A percentile compares a stretch with the other conserved stretches of the same genome.
Evolutionary conservation across 2,888 invertebrate genomes (phyloP).

Genomic region (Mesorhabditis sp.): DNA sequence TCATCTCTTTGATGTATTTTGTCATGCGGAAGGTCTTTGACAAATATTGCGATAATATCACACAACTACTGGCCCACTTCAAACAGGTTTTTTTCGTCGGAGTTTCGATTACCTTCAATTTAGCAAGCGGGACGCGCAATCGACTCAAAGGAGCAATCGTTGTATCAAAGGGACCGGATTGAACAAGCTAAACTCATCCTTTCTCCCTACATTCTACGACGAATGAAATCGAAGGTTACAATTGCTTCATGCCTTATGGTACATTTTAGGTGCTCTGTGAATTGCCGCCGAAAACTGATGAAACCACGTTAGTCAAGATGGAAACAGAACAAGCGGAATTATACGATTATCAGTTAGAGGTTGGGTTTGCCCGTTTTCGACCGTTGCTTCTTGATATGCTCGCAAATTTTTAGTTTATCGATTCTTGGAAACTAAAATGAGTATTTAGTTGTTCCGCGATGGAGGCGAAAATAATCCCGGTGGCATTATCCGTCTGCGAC

Average conservation of each 20-base stretch:
- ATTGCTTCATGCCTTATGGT: slow-evolving; percentile 5
- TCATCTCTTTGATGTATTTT: slow-evolving; percentile 87
- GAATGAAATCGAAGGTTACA: slow-evolving; percentile 70
- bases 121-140: slow-evolving; percentile 31
- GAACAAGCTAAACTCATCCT: slow-evolving; percentile 89
- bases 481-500: slow-evolving; percentile 83
- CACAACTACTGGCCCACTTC: slow-evolving; percentile 44
- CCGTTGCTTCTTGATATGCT: not conserved
- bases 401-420: not conserved
- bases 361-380: slow-evolving; percentile 11
- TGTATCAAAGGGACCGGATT: slow-evolving; percentile 85
- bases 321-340: slow-evolving; percentile 71
- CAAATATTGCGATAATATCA: slow-evolving; percentile 46
- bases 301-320: slow-evolving; percentile 71
- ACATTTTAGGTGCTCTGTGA: slow-evolving; percentile 62
- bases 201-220: slow-evolving; percentile 85
- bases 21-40: slow-evolving; percentile 77
- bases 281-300: slow-evolving; percentile 78
- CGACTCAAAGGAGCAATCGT: slow-evolving; percentile 65
- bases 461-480: slow-evolving; percentile 19
- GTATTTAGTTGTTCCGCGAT: slow-evolving; percentile 8
- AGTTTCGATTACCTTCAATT: slow-evolving; percentile 6
- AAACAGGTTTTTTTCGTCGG: slow-evolving; percentile 23
- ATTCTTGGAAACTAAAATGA: not conserved
- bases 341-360: slow-evolving; percentile 63